Base-by-base conservation (phyloP, 30 jellyfish, hydroid and myxozoan genomes). In the Aurelia sp. region DNA sequence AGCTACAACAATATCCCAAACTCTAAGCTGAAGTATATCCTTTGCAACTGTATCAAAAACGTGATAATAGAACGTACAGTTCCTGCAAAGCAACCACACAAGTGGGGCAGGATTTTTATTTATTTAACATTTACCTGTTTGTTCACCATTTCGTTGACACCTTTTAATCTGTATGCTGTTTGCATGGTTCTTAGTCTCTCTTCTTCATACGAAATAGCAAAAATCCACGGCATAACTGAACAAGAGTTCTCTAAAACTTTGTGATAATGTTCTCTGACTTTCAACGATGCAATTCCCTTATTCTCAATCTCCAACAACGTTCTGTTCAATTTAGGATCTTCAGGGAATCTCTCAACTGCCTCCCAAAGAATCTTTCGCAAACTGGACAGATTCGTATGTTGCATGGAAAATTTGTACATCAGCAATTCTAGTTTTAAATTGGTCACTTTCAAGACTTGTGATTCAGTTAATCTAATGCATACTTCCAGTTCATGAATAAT, bases 181-280 rank as follows among this genome's bases (percentile, higher is more conserved):
- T 88, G 55, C 72, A 70, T 16, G 30, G 65, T 70, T 17, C 60
- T 38, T 13, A 76, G 81, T 65, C 89, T 70, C 35, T 55, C 53
- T 55, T 71, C 82, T 63, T 88, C 96, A 50, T 77, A 88, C 57
- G 13, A 35, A 52, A 88, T 88, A 5, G 96, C 96, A 62, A 53
- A 58, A 8, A 69, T 6, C 91, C 91, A 88, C 7, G 87, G 66
- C 16, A 9, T n/a, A 12, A 88, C 9, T 6, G 91, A 77, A 15
- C 41, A 51, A 5, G 82, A 57, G 16, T 69, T 78, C 15, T 40
- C 68, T 10, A 77, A 19, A 15, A 22, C 38, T 12, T 52, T 40
- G 24, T 88, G 91, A 61, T 27, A 48, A 68, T 60, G 80, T 27
- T 81, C 61, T 35, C 96, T 77, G 47, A 88, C 59, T 62, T 78